A percentile compares a stretch with the other conserved stretches of the same genome.
These are phyloP conservation scores for Chloropsis cyanopogon DNA, from an alignment of 2,113 vertebrate species.

Conservation along the genomic window DNA sequence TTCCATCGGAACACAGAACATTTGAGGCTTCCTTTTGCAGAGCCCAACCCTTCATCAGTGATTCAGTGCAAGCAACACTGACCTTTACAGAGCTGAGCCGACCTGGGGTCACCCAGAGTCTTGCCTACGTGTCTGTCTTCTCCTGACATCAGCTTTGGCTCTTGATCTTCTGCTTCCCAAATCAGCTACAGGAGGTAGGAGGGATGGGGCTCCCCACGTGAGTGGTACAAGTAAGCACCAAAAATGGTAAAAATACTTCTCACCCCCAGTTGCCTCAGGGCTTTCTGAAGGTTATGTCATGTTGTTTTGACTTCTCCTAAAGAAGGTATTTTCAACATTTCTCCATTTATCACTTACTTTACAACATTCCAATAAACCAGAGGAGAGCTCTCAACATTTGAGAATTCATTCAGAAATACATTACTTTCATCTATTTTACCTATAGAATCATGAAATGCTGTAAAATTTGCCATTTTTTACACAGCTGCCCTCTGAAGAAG, in stretches of 20 bases:
- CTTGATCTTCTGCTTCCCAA: neutral
- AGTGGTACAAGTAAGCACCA: too few species aligned
- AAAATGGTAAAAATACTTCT: neutral
- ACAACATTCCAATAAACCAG: neutral
- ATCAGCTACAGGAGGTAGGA: too few species aligned
- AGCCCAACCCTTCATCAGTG: fast-evolving
- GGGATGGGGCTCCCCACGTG: neutral
- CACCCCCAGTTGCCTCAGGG: neutral
- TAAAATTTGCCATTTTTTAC: neutral
- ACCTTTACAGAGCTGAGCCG: neutral
- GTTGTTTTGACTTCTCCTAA: neutral
- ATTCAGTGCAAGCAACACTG: fast-evolving
- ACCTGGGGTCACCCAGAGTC: too few species aligned
- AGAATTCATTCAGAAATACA: neutral
- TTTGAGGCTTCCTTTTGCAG: neutral
- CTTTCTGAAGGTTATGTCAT: neutral
- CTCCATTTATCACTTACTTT: neutral
- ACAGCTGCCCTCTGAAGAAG: neutral
- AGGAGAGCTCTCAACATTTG: neutral
- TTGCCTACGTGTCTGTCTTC: neutral
- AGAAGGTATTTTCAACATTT: neutral
- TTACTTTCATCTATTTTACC: neutral
- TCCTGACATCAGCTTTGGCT: neutral
- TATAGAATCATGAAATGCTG: neutral
- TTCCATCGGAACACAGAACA: neutral